Conservation (phyloP, 2,888 invertebrate genomes). For the Ophion slaviceki region DNA sequence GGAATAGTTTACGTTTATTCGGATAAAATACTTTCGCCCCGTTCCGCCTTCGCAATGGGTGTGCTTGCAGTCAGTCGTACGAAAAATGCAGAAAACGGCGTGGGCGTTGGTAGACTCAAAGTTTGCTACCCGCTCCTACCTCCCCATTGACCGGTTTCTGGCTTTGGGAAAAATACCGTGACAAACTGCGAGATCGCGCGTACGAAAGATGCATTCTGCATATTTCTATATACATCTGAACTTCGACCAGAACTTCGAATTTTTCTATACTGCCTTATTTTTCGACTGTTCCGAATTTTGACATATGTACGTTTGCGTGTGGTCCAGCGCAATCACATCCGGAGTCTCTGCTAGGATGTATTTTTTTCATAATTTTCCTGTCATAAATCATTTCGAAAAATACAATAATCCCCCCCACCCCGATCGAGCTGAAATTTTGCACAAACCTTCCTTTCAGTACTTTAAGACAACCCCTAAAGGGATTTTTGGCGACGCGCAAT, state of each 20-base stretch:
- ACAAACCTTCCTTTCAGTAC: no score
- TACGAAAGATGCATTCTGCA: background rate
- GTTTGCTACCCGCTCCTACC: constrained; percentile 41
- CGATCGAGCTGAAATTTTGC: no score
- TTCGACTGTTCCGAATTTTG: constrained; percentile 3
- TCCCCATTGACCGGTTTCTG: background rate
- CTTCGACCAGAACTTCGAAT: constrained; percentile 45
- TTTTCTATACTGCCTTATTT: constrained; percentile 30
- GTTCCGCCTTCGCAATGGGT: constrained; percentile 10
- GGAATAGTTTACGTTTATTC: background rate
- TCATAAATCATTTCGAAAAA: background rate
- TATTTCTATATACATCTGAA: background rate
- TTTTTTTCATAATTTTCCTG: background rate
- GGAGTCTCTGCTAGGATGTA: background rate
- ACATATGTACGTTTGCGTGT: background rate
- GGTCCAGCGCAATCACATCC: background rate
- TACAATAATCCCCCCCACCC: background rate
- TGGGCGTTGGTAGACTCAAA: constrained; percentile 58
- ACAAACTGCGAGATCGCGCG: constrained; percentile 45
- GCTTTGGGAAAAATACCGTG: constrained; percentile 54
- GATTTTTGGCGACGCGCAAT: no score
- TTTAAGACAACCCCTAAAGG: no score
- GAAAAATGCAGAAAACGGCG: constrained; percentile 53
- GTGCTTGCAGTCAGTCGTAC: constrained; percentile 47
- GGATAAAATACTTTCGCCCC: constrained; percentile 10